phyloP scores from a whole-genome alignment of 2,113 vertebrate species.

The Andinoacara biseriatus region DNA sequence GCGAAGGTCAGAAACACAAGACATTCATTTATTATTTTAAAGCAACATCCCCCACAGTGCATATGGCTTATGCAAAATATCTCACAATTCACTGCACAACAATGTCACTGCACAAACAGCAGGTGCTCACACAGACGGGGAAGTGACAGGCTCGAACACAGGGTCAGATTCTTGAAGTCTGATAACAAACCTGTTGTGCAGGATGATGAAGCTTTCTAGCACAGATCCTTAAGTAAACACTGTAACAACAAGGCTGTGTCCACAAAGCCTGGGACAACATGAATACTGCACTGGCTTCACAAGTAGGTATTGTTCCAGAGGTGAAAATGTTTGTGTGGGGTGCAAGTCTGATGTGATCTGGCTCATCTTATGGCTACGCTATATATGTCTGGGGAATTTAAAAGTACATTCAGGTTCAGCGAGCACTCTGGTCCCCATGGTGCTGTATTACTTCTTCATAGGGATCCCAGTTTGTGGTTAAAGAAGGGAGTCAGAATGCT shows the following conservation, averaged over 20 bases:
- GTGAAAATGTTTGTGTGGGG: not conserved
- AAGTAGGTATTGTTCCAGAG: conserved; percentile 4
- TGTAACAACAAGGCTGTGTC: conserved; percentile 23
- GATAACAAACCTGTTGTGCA: conserved; percentile 9
- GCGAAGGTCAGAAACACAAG: conserved; percentile 65
- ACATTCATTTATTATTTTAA: conserved; percentile 55
- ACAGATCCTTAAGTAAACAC: conserved; percentile 10
- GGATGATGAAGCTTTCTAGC: not conserved
- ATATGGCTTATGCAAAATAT: conserved; percentile 22
- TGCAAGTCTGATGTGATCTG: conserved; percentile 1
- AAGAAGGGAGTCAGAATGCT: not conserved
- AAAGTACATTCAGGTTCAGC: not conserved
- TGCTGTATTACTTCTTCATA: not conserved
- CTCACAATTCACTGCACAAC: conserved; percentile 29
- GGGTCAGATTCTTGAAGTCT: conserved; percentile 23
- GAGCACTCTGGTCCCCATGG: not conserved
- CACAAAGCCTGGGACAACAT: not conserved
- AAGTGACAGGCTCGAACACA: not conserved
- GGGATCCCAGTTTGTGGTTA: not conserved
- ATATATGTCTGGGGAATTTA: not conserved
- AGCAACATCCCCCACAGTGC: conserved; percentile 17
- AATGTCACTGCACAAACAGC: conserved; percentile 5
- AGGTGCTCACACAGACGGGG: conserved; percentile 53
- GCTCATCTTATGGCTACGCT: not conserved
- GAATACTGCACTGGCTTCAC: not conserved